These are phyloP conservation scores for Nephila pilipes DNA, from an alignment of 1,140 invertebrate species.

Conservation along the genomic window DNA sequence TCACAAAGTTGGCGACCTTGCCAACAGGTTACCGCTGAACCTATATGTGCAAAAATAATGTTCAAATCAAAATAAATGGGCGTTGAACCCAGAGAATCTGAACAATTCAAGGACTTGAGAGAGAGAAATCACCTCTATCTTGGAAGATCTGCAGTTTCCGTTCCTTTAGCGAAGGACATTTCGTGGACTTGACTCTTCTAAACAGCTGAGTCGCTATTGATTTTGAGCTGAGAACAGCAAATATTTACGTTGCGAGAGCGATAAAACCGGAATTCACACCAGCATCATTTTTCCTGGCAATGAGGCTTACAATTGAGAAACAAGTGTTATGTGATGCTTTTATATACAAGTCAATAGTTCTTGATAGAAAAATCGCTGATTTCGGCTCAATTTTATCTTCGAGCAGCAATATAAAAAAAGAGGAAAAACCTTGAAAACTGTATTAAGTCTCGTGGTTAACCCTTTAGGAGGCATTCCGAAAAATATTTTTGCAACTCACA, in stretches of 20 bases:
- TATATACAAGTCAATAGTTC: neutral
- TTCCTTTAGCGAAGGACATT: neutral
- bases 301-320: neutral
- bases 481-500: neutral
- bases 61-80: neutral
- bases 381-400: slow-evolving; percentile 2
- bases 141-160: neutral
- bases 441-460: neutral
- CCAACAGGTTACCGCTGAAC: too few relatives aligned
- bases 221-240: neutral
- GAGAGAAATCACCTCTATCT: neutral
- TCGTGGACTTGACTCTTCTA: neutral
- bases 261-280: neutral
- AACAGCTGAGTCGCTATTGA: slow-evolving; percentile 25
- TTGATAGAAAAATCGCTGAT: neutral
- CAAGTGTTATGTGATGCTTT: neutral
- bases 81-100: neutral
- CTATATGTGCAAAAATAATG: neutral
- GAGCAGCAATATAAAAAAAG: neutral
- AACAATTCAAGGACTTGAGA: neutral
- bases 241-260: slow-evolving; percentile 5
- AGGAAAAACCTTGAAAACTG: slow-evolving; percentile 5
- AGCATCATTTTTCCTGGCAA: neutral
- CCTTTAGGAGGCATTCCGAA: neutral
- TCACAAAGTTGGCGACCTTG: too few relatives aligned